phyloP scores from a whole-genome alignment of 2,797 vertebrate species.

The Notoglanidium macrostoma region DNA sequence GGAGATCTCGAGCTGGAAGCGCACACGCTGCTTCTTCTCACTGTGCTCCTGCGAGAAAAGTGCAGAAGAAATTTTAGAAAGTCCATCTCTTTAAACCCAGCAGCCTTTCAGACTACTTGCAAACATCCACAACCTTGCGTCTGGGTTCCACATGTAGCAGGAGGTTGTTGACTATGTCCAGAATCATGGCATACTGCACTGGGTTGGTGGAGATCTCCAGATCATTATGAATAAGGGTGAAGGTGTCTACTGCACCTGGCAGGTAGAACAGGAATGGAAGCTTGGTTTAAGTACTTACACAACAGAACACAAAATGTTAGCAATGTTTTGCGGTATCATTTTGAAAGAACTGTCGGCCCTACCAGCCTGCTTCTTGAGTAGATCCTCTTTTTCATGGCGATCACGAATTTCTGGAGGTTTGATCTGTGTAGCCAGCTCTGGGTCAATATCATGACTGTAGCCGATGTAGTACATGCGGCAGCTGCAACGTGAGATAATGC shows the following conservation, averaged over 20 bases:
- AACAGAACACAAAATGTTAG: neutral
- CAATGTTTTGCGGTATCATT: neutral
- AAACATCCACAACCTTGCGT: conserved; percentile 82
- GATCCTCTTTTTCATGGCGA: conserved; percentile 91
- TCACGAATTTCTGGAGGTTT: conserved; percentile 89
- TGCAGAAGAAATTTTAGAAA: neutral
- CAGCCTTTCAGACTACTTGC: neutral
- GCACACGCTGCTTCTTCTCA: conserved; percentile 97
- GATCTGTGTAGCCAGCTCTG: conserved; percentile 93
- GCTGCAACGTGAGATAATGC: conserved; percentile 97
- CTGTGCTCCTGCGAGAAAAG: conserved; percentile 87
- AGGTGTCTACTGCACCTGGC: conserved; percentile 94
- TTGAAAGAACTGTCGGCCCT: neutral
- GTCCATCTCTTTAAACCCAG: neutral
- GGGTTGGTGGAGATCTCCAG: conserved; percentile 98
- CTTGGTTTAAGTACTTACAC: neutral
- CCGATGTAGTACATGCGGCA: conserved; percentile 99
- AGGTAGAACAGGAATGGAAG: neutral
- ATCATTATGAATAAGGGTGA: conserved; percentile 97
- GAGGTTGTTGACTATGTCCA: conserved; percentile 98
- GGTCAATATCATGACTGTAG: conserved; percentile 97
- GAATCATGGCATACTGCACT: conserved; percentile 98
- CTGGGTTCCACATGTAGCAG: conserved; percentile 94
- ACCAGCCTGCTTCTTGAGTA: conserved; percentile 97
- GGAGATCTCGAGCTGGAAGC: conserved; percentile 98